These are phyloP conservation scores for Oscheius sp. DNA, from an alignment of 2,888 invertebrate species.

Conservation along the genomic window DNA sequence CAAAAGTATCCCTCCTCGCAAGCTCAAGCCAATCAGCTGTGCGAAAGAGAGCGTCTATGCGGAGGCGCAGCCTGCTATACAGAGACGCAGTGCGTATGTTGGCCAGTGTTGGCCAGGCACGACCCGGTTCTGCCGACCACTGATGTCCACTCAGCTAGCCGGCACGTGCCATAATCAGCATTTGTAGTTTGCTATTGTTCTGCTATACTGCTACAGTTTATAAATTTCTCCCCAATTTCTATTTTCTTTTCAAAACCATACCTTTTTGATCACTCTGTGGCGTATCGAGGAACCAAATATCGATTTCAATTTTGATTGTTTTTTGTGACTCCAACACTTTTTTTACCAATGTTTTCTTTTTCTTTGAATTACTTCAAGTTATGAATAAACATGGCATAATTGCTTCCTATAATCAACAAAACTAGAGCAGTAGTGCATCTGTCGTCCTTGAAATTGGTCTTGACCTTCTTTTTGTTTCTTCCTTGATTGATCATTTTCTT, in stretches of 20 bases:
- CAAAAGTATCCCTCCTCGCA: background rate
- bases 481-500: background rate
- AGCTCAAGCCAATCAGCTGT: conserved; percentile 14
- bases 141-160: conserved; percentile 17
- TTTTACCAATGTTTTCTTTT: no score
- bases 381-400: no score
- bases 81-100: conserved; percentile 16
- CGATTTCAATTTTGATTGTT: no score
- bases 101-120: conserved; percentile 22
- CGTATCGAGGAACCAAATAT: no score
- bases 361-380: no score
- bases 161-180: background rate
- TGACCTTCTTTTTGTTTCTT: conserved; percentile 11
- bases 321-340: no score
- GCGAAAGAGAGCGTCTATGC: background rate
- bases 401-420: no score
- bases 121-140: conserved; percentile 27
- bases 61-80: conserved; percentile 15
- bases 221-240: conserved; percentile 1
- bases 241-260: no score
- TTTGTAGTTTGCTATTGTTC: background rate
- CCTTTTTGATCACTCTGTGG: no score
- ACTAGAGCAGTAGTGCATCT: no score
- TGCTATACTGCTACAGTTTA: no score
- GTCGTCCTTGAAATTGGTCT: no score